Evolutionary conservation across 2,888 invertebrate species (phyloP), one percentile per base, ranked within the genome.

Genomic region (Limnephilus auricula): DNA sequence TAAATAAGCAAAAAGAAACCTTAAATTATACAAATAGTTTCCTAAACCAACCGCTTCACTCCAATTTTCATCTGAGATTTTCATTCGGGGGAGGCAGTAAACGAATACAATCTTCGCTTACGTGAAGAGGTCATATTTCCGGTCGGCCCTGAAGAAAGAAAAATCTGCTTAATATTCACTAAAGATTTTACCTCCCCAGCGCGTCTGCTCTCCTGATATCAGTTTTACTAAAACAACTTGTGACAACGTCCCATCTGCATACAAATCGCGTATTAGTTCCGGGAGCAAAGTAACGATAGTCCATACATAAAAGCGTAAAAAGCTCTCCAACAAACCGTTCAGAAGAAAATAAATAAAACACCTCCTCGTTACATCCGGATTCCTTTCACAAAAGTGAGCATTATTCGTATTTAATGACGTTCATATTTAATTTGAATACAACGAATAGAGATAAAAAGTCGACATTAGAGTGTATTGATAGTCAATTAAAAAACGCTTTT

Each of bases 211-310:
- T 92, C 90, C 91, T 45, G 89, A 88, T 91, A 92, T 92, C 92
- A 91, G 83, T 92, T 91, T 92, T 89, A 92, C 90, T 91, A 92
- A 92, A 92, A 92, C 92, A 92, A 92, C 92, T 92, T 92, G 92
- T 90, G 92, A 82, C 91, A 86, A 15, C 78, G 90, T 83, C 87
- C 80, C 89, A 92, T 92, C 92, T 92, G 91, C 92, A 92, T 92
- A 92, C 92, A 90, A 92, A 92, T 92, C 85, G 92, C 78, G 85
- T 91, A 90, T 92, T 91, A 91, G 88, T 91, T 92, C 92, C 90
- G 86, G 92, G 18, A 90, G 90, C 90, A 89, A 89, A 78, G 89
- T 90, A 91, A 90, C 79, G 89, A 80, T 85, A 82, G 91, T 91
- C 85, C 89, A 80, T 89, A 89, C 25, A 88, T 79, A 88, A 37